Base-by-base conservation (phyloP, 1,140 invertebrate species). In the Andrena cerasifolii region DNA sequence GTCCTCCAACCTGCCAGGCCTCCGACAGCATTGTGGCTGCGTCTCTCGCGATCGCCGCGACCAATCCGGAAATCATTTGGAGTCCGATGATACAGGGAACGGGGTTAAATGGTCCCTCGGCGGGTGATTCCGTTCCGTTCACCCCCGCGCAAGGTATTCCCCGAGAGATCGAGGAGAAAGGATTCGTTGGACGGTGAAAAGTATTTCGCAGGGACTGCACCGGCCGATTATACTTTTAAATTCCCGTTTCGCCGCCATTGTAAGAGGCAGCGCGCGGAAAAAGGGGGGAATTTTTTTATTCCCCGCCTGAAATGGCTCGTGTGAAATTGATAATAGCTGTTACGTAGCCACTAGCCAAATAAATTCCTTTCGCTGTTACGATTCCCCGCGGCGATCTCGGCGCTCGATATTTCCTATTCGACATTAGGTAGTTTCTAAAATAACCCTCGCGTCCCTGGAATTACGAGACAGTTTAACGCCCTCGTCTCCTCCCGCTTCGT, bases 151-250 rank as follows among this genome's bases (percentile, higher is more conserved):
- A 1, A 14, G 12, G 6, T 36, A 63, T 53, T 53, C 12, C 5
- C 14, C 24, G 58, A 40, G 36, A 40, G 4, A 36, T 59, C 2
- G 4, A n/a, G 26, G 54, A 21, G 14, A 56, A 43, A 33, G 31
- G 18, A 31, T 58, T 8, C 24, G n/a, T 5, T 26, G 18, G 31
- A 18, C 40, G 26, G 10, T 40, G 61, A 40, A 61, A 53, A 71
- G 74, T 59, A 77, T 77, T 51, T 70, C 24, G 10, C 56, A 47
- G 53, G 14, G 54, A 68, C 40, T 49, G 54, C 62, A 26, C 3
- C 7, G 45, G n/a, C 67, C 43, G 61, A 90, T 89, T 90, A 89
- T 89, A 90, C 88, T 89, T 90, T 89, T 80, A 90, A 89, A 89
- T 89, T 78, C 62, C 62, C 71, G 66, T 85, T 86, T 89, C 80